These are phyloP conservation scores for Cygnus buccinator DNA, from an alignment of 2,113 vertebrate genomes.

Conservation along the genomic window DNA sequence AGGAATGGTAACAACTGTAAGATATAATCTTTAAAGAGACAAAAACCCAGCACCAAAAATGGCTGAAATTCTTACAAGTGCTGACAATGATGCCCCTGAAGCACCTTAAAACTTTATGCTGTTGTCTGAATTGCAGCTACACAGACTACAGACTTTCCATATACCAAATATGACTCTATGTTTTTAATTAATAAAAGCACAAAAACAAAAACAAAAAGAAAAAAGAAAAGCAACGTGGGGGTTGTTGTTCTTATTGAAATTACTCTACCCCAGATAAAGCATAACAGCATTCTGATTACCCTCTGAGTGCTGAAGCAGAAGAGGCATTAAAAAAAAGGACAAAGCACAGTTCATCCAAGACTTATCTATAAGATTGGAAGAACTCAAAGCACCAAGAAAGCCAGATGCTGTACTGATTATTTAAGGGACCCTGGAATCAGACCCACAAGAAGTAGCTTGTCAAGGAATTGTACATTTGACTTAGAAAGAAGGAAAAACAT, in stretches of 20 bases:
- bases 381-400: background rate
- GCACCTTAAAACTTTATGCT: background rate
- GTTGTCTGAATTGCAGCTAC: background rate
- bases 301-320: background rate
- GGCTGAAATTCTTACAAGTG: background rate
- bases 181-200: background rate
- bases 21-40: background rate
- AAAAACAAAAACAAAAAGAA: background rate
- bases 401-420: background rate
- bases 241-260: background rate
- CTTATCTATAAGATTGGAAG: background rate
- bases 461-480: background rate
- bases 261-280: background rate
- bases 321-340: background rate
- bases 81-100: background rate
- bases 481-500: background rate
- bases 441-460: background rate
- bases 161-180: background rate
- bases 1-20: background rate
- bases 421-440: background rate
- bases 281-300: background rate
- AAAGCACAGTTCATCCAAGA: background rate
- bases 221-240: background rate
- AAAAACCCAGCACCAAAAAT: background rate
- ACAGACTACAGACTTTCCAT: background rate